Percentiles rank a stretch among this genome's conserved stretches.
These are phyloP conservation scores for Caranx melampygus DNA, from an alignment of 2,113 vertebrate species.

Conservation along the genomic window DNA sequence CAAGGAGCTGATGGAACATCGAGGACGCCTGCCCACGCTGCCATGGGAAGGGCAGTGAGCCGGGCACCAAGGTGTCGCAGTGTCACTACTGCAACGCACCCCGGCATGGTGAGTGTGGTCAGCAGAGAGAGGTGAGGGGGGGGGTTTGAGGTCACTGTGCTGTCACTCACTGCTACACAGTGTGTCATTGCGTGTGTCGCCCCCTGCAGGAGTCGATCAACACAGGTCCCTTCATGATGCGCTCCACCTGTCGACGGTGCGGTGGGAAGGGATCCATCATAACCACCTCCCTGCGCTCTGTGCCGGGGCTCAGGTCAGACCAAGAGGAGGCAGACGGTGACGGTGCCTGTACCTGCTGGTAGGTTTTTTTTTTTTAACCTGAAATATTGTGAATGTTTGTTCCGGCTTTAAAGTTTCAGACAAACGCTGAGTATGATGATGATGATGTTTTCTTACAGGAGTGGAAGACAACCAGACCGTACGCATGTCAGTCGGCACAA, in stretches of 20 bases:
- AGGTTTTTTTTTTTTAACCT: slow-evolving; percentile 62
- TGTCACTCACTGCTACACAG: background rate
- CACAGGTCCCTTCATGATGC: slow-evolving; percentile 94
- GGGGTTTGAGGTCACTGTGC: background rate
- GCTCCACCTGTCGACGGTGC: slow-evolving; percentile 91
- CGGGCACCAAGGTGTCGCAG: slow-evolving; percentile 89
- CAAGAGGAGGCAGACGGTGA: slow-evolving; percentile 90
- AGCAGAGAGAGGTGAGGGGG: no score
- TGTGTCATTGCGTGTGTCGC: background rate
- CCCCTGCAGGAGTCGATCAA: slow-evolving; percentile 89
- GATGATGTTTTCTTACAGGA: slow-evolving; percentile 76
- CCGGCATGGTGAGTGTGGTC: slow-evolving; percentile 88
- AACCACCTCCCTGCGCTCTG: slow-evolving; percentile 83
- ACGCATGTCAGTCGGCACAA: slow-evolving; percentile 90
- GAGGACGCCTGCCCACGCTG: slow-evolving; percentile 90
- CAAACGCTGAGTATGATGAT: background rate
- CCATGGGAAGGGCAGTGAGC: slow-evolving; percentile 89
- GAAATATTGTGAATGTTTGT: background rate
- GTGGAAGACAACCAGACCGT: slow-evolving; percentile 95
- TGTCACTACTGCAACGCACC: slow-evolving; percentile 93
- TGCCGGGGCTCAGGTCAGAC: slow-evolving; percentile 91
- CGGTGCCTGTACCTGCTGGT: slow-evolving; percentile 94
- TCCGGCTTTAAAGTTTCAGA: background rate
- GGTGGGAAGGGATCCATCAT: slow-evolving; percentile 88
- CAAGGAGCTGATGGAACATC: slow-evolving; percentile 89